Evolutionary conservation across 2,888 invertebrate genomes (phyloP).

Genomic region (Druceiella hillmani): DNA sequence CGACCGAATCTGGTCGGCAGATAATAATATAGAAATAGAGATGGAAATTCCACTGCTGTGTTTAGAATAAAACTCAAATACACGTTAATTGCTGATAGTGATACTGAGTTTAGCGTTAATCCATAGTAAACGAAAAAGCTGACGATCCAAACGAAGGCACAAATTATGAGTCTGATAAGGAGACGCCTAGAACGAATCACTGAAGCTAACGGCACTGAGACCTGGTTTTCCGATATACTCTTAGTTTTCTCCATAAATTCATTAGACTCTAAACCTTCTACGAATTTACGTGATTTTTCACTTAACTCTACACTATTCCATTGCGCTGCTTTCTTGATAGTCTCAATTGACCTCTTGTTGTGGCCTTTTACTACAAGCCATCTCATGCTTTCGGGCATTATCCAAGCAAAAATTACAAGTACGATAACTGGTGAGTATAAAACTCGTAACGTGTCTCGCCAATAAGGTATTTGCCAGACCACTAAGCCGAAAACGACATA

Average conservation of each 20-base stretch:
- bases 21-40: neutral
- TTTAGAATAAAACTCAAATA: neutral
- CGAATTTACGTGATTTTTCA: no score
- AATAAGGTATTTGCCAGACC: neutral
- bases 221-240: neutral
- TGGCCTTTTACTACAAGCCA: neutral
- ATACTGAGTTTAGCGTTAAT: neutral
- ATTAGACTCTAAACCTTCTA: no score
- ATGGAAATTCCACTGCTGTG: neutral
- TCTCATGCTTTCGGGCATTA: neutral
- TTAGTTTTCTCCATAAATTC: no score
- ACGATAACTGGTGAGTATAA: neutral
- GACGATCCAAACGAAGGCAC: neutral
- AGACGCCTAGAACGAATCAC: neutral
- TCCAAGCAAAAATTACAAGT: neutral
- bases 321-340: neutral
- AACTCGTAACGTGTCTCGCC: neutral
- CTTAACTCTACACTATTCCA: neutral
- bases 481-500: neutral
- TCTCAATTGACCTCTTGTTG: neutral
- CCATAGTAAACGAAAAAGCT: neutral
- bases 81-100: neutral
- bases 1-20: neutral
- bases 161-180: neutral
- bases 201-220: neutral